Evolutionary conservation across 2,888 invertebrate species (phyloP).

Genomic region (Hylaea fasciaria): DNA sequence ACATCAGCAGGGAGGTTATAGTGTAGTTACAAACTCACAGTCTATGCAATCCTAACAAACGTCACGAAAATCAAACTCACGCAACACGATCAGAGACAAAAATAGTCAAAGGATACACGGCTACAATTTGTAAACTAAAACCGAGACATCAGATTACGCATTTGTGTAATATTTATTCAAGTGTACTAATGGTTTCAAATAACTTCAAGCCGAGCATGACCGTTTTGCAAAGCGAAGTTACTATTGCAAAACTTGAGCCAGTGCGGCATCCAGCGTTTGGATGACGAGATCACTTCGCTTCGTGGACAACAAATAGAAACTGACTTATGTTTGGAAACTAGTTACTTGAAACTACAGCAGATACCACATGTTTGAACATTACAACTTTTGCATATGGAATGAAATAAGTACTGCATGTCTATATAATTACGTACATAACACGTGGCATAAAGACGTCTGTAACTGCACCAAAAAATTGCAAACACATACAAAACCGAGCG

Average conservation of each 20-base stretch:
- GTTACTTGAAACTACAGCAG: too few relatives aligned
- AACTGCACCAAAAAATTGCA: too few relatives aligned
- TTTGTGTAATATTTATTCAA: conserved; percentile 17
- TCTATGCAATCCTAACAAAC: conserved; percentile 8
- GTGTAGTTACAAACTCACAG: too few relatives aligned
- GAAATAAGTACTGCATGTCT: too few relatives aligned
- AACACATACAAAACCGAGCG: too few relatives aligned
- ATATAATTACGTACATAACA: too few relatives aligned
- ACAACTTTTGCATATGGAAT: too few relatives aligned
- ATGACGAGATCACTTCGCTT: background rate
- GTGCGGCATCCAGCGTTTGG: background rate
- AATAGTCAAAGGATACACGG: conserved; percentile 13
- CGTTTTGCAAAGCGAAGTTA: conserved; percentile 16
- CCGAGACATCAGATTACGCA: conserved; percentile 25
- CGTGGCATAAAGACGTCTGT: too few relatives aligned
- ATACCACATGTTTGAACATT: too few relatives aligned
- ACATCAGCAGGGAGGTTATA: too few relatives aligned
- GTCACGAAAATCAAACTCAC: conserved; percentile 9
- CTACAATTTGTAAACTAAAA: conserved; percentile 19
- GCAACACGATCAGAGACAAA: conserved; percentile 10
- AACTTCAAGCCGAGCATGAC: conserved; percentile 31
- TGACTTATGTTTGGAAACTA: too few relatives aligned
- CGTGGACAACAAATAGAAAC: background rate
- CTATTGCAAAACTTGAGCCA: conserved; percentile 10
- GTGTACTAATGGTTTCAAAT: conserved; percentile 30